Percentiles rank a stretch among this genome's conserved stretches.
Evolutionary conservation across 30 jellyfish, hydroid and myxozoan species (phyloP).

Genomic region (Catostylus mosaicus): DNA sequence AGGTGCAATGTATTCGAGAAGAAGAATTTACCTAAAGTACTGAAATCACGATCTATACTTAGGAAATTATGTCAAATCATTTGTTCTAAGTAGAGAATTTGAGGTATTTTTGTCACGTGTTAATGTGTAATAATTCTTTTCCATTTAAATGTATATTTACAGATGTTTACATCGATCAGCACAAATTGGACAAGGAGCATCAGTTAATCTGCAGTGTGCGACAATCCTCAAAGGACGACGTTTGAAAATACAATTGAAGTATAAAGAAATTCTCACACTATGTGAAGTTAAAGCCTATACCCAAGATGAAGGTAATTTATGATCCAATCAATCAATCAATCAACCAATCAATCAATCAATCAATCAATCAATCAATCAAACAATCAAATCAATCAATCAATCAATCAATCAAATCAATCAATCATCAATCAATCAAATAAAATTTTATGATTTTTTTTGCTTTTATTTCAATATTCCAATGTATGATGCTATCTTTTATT

Average conservation of each 20-base stretch:
- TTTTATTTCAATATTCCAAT: not conserved
- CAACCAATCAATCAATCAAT: not conserved
- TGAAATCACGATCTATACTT: too few species aligned
- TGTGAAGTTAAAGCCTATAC: slow-evolving; percentile 21
- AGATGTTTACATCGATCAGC: not conserved
- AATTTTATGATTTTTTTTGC: not conserved
- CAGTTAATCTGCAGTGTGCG: not conserved
- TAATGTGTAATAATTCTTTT: too few species aligned
- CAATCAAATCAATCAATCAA: too few species aligned
- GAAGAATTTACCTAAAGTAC: too few species aligned
- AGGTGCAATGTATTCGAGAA: too few species aligned
- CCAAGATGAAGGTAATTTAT: slow-evolving; percentile 2
- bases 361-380: too few species aligned
- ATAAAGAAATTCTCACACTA: not conserved
- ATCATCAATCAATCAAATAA: too few species aligned
- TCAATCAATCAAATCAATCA: too few species aligned
- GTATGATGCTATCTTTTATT: not conserved
- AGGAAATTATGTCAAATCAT: too few species aligned
- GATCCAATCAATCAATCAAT: not conserved
- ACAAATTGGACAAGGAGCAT: not conserved
- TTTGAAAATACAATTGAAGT: slow-evolving; percentile 1
- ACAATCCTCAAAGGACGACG: not conserved
- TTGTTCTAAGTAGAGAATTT: too few species aligned
- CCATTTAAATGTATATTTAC: not conserved
- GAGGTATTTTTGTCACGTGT: too few species aligned